Percentiles rank a stretch among this genome's conserved stretches.
Conservation (phyloP, 1,140 invertebrate species). For the Odontomachus brunneus region DNA sequence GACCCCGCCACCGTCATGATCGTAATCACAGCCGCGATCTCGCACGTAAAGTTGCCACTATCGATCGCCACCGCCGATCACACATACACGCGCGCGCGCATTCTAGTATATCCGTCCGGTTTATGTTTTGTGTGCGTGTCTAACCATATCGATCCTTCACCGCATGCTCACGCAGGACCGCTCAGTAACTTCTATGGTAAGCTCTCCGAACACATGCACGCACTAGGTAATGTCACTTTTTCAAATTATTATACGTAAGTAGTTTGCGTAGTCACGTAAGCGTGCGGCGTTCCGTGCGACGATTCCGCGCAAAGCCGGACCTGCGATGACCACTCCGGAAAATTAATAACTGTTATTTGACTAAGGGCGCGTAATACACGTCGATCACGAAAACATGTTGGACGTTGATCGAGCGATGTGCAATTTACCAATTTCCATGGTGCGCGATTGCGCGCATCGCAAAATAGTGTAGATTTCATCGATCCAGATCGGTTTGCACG, state of each 20-base stretch:
- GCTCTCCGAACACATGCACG: conserved; percentile 84
- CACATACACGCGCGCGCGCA: background rate
- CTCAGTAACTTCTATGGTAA: conserved; percentile 86
- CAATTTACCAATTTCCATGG: conserved; percentile 43
- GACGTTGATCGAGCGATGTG: conserved; percentile 41
- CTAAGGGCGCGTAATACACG: conserved; percentile 34
- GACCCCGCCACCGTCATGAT: conserved; percentile 40
- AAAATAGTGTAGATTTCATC: conserved; percentile 25
- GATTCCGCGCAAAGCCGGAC: background rate
- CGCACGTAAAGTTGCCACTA: conserved; percentile 39
- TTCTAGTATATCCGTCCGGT: conserved; percentile 14
- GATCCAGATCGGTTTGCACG: conserved; percentile 15
- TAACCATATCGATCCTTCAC: conserved; percentile 78
- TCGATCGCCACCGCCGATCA: conserved; percentile 21
- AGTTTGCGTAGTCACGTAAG: conserved; percentile 41
- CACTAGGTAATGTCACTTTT: conserved; percentile 85
- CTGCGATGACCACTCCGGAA: conserved; percentile 23
- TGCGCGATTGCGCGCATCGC: background rate
- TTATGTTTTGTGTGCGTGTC: conserved; percentile 58
- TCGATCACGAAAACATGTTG: conserved; percentile 44
- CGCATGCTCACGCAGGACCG: conserved; percentile 84
- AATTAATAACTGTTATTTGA: conserved; percentile 54
- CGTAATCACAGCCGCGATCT: conserved; percentile 53
- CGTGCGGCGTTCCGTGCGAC: conserved; percentile 55
- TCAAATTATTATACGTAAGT: conserved; percentile 74